These are phyloP conservation scores for Formica exsecta DNA, from an alignment of 1,140 invertebrate genomes.

Conservation along the genomic window DNA sequence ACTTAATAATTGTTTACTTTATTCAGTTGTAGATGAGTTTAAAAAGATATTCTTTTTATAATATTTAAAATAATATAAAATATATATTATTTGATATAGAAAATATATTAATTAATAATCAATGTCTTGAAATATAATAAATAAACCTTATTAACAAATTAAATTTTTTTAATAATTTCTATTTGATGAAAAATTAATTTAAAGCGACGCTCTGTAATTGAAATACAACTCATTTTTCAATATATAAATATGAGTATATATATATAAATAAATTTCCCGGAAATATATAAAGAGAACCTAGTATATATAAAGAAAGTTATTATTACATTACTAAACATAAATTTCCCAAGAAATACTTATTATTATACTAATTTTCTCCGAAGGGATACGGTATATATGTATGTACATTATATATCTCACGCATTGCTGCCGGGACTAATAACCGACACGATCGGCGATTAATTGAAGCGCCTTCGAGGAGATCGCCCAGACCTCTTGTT, in stretches of 20 bases:
- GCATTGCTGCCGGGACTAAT: slow-evolving; percentile 14
- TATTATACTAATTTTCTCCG: neutral
- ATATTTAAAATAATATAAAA: neutral
- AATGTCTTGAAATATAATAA: neutral
- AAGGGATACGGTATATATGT: neutral
- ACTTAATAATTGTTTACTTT: too few species aligned
- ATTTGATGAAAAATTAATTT: neutral
- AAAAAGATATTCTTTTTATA: neutral
- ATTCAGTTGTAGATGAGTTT: too few species aligned
- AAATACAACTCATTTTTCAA: neutral
- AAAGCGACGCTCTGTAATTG: neutral
- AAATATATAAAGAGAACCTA: neutral
- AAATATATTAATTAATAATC: slow-evolving; percentile 13
- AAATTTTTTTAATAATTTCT: neutral
- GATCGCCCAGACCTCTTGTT: slow-evolving; percentile 19
- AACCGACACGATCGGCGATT: slow-evolving; percentile 50
- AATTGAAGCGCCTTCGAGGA: slow-evolving; percentile 45
- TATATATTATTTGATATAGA: neutral
- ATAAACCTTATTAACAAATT: neutral
- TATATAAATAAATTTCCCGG: neutral
- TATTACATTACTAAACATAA: neutral
- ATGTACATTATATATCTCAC: neutral
- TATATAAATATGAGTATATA: neutral
- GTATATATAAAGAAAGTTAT: neutral
- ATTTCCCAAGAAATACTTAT: neutral